A percentile compares a stretch with the other conserved stretches of the same genome.
Conservation (phyloP, 2,113 vertebrate genomes). For the Prochilodus magdalenae region DNA sequence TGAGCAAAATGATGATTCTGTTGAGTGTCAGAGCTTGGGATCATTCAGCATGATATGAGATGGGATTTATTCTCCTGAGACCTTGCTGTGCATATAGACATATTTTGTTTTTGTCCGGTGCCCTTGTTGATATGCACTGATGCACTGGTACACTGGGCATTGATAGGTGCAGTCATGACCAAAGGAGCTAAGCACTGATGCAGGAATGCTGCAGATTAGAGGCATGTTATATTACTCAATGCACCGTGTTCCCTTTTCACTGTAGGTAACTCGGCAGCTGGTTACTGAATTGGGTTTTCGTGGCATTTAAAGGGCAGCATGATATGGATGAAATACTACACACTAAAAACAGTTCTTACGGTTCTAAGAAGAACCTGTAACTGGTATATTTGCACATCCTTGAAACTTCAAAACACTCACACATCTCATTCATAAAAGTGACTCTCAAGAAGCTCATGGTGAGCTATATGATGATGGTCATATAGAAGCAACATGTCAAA, state of each 20-base stretch:
- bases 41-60: conserved; percentile 25
- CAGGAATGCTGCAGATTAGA: not conserved
- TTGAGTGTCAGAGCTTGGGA: not conserved
- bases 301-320: not conserved
- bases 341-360: not conserved
- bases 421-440: too few species aligned
- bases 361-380: too few species aligned
- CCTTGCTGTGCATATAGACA: not conserved
- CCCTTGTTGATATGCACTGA: not conserved
- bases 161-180: not conserved
- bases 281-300: not conserved
- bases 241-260: not conserved
- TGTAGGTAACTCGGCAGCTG: not conserved
- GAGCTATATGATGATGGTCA: too few species aligned
- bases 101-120: not conserved
- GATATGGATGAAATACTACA: not conserved
- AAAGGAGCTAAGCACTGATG: not conserved
- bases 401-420: too few species aligned
- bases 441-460: too few species aligned
- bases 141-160: not conserved
- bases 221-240: not conserved
- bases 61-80: not conserved
- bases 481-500: too few species aligned
- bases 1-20: conserved; percentile 4
- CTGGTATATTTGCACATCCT: too few species aligned